A percentile compares a stretch with the other conserved stretches of the same genome.
These are phyloP conservation scores for Protobothrops flavoviridis DNA, from an alignment of 2,113 vertebrate genomes.

Conservation along the genomic window DNA sequence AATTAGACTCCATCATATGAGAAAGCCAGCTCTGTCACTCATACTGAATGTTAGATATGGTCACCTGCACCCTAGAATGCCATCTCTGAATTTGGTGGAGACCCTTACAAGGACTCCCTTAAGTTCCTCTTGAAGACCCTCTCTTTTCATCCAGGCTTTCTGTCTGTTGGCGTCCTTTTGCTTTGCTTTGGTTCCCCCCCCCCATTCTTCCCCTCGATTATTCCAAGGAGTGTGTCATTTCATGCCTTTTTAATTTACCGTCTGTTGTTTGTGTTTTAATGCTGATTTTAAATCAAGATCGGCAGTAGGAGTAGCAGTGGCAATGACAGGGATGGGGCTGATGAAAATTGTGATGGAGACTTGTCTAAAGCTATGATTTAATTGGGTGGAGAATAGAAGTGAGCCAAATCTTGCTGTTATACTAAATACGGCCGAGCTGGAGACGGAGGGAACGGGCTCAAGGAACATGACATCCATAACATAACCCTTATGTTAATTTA, in stretches of 20 bases:
- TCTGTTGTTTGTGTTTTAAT: background rate
- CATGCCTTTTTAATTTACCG: background rate
- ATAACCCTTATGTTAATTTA: background rate
- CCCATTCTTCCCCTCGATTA: background rate
- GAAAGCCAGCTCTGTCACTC: background rate
- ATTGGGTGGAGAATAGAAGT: background rate
- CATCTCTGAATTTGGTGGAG: background rate
- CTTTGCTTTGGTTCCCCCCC: background rate
- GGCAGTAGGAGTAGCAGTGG: background rate
- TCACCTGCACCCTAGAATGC: background rate
- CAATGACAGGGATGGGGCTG: background rate
- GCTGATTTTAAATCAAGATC: background rate
- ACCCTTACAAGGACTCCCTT: background rate
- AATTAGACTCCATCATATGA: background rate
- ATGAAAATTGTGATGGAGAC: background rate
- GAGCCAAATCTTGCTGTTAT: background rate
- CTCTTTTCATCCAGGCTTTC: background rate
- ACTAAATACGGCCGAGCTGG: background rate
- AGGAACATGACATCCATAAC: background rate
- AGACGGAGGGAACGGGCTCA: background rate
- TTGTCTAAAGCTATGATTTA: background rate
- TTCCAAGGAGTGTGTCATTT: background rate
- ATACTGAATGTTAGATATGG: background rate
- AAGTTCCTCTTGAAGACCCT: background rate
- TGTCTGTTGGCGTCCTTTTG: background rate